phyloP scores from a whole-genome alignment of 2,888 invertebrate genomes.

The Chloromyia formosa region DNA sequence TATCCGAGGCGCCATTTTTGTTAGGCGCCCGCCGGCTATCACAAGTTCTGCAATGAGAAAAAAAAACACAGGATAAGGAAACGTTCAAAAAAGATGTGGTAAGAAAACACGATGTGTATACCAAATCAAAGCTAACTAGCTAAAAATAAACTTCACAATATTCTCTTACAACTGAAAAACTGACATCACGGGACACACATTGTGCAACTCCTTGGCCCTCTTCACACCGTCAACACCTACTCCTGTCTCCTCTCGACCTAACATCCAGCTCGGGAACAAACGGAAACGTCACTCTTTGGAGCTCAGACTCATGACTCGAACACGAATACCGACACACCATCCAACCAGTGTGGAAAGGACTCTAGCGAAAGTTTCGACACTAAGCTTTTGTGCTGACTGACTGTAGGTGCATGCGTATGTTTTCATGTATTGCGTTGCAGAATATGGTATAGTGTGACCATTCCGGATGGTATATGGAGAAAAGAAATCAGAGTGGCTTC shows the following conservation, averaged over 20 bases:
- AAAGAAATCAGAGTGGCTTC: too few relatives aligned
- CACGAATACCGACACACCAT: constrained; percentile 8
- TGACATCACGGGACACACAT: constrained; percentile 23
- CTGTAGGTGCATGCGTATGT: constrained; percentile 26
- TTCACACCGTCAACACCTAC: background rate
- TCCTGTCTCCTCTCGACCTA: background rate
- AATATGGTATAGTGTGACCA: background rate
- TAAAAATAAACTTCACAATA: constrained; percentile 33
- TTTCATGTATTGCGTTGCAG: background rate
- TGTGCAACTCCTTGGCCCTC: constrained; percentile 13
- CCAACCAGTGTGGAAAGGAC: background rate
- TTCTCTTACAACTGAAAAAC: constrained; percentile 31
- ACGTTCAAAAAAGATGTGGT: constrained; percentile 2
- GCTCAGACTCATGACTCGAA: constrained; percentile 11
- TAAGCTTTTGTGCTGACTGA: background rate
- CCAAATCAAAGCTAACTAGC: constrained; percentile 37
- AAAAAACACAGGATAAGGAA: constrained; percentile 39
- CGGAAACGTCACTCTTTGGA: constrained; percentile 11
- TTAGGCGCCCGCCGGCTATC: constrained; percentile 63
- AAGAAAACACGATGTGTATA: background rate
- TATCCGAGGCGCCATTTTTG: constrained; percentile 65
- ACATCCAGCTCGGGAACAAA: constrained; percentile 6
- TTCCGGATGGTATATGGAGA: too few relatives aligned
- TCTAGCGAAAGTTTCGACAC: background rate
- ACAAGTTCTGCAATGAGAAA: constrained; percentile 60